Evolutionary conservation across 92 coral and sea anemone species (phyloP), one percentile per base, ranked within the genome.

Genomic region (Bergia sp.): DNA sequence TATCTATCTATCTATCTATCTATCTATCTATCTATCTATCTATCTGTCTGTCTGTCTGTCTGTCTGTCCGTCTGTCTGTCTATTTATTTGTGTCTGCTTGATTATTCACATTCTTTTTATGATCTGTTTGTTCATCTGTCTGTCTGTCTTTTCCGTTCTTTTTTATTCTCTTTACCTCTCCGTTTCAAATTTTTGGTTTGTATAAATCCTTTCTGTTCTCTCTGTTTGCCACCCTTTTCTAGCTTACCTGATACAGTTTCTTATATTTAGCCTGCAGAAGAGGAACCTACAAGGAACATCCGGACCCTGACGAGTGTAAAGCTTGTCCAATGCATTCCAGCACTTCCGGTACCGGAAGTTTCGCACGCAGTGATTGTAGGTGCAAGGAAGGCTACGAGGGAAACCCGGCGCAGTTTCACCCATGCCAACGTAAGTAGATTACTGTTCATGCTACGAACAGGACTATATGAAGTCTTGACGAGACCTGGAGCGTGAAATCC

Each of bases 351-450:
- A 82, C 36, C 13, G 99, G 99, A 77, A 95, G 96, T 79, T 91
- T 18, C 44, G 42, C 80, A n/a, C 91, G 91, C 38, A 37, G 43
- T 1, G 89, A 95, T 4, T 96, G 99, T 42, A 76, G 40, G 47
- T 96, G 99, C 66, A 72, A 76, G 1, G 90, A 61, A 61, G 99
- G 99, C 1, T 96, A 90, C 82, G 93, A 93, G 83, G 99, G 99
- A 7, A 61, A 85, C 65, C 99, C 99, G 3, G 18, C 69, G 2
- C 45, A n/a, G 0, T 53, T 44, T 6, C 75, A 78, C 13, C 85
- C 91, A 18, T 96, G 99, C 80, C 76, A 89, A 79, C 88, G 99
- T 96, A 91, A 61, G 95, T 89, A 50, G 16, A 7, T 29, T 0
- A n/a, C 3, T 29, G 49, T 67, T 21, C n/a, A 78, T 18, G 3